phyloP scores from a whole-genome alignment of 2,888 invertebrate species.

The Leptopilina myrica region DNA sequence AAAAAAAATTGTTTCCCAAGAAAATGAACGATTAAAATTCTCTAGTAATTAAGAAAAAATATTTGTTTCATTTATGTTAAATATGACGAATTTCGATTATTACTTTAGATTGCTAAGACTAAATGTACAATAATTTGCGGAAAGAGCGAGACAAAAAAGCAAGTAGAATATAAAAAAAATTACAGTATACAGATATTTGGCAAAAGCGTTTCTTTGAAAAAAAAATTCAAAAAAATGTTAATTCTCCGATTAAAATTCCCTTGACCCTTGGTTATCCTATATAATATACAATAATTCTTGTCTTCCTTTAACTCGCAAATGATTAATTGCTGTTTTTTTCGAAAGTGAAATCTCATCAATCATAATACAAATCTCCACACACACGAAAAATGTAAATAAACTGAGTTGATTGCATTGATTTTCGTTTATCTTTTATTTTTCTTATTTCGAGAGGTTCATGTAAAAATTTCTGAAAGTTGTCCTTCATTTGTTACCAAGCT shows the following conservation, averaged over 20 bases:
- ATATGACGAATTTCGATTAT: too few relatives aligned
- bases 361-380: background rate
- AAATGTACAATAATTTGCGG: too few relatives aligned
- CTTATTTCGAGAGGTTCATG: background rate
- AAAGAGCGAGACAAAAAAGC: too few relatives aligned
- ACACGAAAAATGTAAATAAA: conserved; percentile 9
- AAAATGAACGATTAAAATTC: too few relatives aligned
- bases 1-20: too few relatives aligned
- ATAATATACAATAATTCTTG: background rate
- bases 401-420: background rate
- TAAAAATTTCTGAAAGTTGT: background rate
- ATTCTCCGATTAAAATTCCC: background rate
- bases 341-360: conserved; percentile 12
- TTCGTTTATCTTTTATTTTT: conserved; percentile 10
- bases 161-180: too few relatives aligned
- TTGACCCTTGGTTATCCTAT: conserved; percentile 13
- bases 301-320: conserved; percentile 13
- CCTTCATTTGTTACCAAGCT: background rate
- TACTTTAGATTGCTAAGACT: too few relatives aligned
- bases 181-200: too few relatives aligned
- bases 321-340: conserved; percentile 1
- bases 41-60: too few relatives aligned
- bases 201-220: too few relatives aligned
- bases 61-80: too few relatives aligned
- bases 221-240: background rate